Percentiles rank a stretch among this genome's conserved stretches.
phyloP scores from a whole-genome alignment of 2,888 invertebrate genomes.

The Epirrhoe alternata region DNA sequence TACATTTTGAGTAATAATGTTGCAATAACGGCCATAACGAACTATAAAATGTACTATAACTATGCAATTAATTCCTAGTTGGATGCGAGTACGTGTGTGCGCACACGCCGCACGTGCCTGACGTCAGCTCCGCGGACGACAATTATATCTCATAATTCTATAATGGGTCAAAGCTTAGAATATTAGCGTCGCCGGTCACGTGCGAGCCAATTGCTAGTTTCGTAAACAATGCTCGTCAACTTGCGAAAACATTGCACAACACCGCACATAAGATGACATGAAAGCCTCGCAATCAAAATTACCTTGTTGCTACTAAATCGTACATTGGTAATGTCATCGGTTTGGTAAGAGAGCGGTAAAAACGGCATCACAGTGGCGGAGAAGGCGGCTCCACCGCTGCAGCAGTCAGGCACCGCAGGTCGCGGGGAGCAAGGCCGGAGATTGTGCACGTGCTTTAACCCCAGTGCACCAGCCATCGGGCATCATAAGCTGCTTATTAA shows the following conservation, averaged over 20 bases:
- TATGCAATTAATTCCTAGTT: not conserved
- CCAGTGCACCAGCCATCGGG: not conserved
- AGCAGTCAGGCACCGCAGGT: not conserved
- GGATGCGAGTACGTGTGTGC: not conserved
- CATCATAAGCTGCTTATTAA: not conserved
- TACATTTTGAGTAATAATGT: not conserved
- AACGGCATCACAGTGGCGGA: not conserved
- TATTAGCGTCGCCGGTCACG: conserved; percentile 13
- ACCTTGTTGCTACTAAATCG: conserved; percentile 16
- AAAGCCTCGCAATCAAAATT: conserved; percentile 21
- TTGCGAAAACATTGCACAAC: conserved; percentile 35
- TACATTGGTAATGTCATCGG: conserved; percentile 9
- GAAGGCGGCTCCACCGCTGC: not conserved
- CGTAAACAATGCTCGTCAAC: conserved; percentile 36
- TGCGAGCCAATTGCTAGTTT: conserved; percentile 28
- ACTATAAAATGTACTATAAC: not conserved
- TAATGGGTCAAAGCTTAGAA: conserved; percentile 9
- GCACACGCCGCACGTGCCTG: not conserved
- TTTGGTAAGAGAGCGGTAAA: conserved; percentile 2
- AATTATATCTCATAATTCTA: not conserved
- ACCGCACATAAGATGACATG: conserved; percentile 22
- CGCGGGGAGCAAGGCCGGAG: not conserved
- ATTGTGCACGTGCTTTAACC: not conserved
- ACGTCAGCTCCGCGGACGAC: not conserved
- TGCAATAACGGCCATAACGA: not conserved